A percentile compares a stretch with the other conserved stretches of the same genome.
Evolutionary conservation across 2,888 invertebrate genomes (phyloP).

Genomic region (Amitus sp.): DNA sequence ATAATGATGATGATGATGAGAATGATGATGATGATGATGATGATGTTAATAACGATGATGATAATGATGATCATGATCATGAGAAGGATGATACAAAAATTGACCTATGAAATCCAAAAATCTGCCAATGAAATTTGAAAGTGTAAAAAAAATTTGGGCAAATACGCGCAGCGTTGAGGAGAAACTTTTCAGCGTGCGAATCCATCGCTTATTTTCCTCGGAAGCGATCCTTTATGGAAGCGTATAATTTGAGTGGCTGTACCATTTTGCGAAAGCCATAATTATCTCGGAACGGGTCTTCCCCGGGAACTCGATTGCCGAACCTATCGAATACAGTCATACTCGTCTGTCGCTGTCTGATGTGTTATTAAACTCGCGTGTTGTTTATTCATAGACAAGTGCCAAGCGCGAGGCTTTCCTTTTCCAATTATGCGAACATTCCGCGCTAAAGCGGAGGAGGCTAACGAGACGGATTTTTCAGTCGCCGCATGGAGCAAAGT

Average conservation of each 20-base stretch:
- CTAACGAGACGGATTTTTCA: no score
- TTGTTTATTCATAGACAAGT: constrained; percentile 27
- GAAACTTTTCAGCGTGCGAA: constrained; percentile 11
- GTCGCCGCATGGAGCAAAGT: no score
- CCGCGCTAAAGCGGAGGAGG: no score
- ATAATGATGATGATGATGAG: no score
- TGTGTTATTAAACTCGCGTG: constrained; percentile 33
- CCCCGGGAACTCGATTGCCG: constrained; percentile 32
- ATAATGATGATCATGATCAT: no score
- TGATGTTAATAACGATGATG: no score
- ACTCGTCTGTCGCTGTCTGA: constrained; percentile 33
- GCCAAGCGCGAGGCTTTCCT: not conserved
- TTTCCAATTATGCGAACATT: not conserved
- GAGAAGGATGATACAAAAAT: no score
- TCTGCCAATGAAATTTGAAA: no score
- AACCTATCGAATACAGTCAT: constrained; percentile 38
- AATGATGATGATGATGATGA: no score
- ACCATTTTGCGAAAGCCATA: constrained; percentile 37
- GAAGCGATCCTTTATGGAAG: constrained; percentile 39
- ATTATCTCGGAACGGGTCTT: constrained; percentile 36
- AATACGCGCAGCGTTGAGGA: not conserved
- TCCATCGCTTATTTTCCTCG: constrained; percentile 27
- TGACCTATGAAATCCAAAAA: no score
- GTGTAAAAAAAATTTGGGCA: no score
- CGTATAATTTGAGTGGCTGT: constrained; percentile 39